Evolutionary conservation across 2,113 vertebrate genomes (phyloP).

Genomic region (Callionymus lyra): DNA sequence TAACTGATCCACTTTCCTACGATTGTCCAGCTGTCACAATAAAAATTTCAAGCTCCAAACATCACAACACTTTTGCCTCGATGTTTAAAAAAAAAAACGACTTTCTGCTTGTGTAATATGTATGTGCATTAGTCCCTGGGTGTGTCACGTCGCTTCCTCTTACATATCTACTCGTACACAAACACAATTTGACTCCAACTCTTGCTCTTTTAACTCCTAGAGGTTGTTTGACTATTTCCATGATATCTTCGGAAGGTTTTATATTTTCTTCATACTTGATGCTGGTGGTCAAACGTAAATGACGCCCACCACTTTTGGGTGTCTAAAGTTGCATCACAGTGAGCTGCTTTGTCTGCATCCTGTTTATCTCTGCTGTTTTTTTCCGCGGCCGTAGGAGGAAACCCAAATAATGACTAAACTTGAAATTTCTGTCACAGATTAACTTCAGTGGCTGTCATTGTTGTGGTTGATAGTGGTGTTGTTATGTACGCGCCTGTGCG

Average conservation of each 20-base stretch:
- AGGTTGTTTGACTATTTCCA: no score
- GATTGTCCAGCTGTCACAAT: no score
- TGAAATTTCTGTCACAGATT: conserved; percentile 2
- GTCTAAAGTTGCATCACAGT: conserved; percentile 34
- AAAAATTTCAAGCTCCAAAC: no score
- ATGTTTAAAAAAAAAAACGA: no score
- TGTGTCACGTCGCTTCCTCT: conserved; percentile 47
- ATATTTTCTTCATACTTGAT: no score
- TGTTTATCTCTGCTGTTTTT: conserved; percentile 39
- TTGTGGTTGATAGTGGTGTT: conserved; percentile 4
- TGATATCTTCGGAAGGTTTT: neutral
- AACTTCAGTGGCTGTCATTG: conserved; percentile 4
- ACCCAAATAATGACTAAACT: conserved; percentile 13
- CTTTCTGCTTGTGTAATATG: conserved; percentile 4
- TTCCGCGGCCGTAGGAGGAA: conserved; percentile 16
- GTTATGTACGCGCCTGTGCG: no score
- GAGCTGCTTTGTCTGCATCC: conserved; percentile 39
- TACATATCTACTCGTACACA: conserved; percentile 8
- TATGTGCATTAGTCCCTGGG: conserved; percentile 25
- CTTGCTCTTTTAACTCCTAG: conserved; percentile 2
- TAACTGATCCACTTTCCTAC: no score
- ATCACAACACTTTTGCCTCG: no score
- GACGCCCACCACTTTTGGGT: conserved; percentile 14
- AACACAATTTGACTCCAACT: conserved; percentile 12
- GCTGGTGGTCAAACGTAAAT: conserved; percentile 31